A percentile compares a stretch with the other conserved stretches of the same genome.
These are phyloP conservation scores for Cricetomys ansorgei DNA, from an alignment of 2,113 vertebrate genomes.

Conservation along the genomic window DNA sequence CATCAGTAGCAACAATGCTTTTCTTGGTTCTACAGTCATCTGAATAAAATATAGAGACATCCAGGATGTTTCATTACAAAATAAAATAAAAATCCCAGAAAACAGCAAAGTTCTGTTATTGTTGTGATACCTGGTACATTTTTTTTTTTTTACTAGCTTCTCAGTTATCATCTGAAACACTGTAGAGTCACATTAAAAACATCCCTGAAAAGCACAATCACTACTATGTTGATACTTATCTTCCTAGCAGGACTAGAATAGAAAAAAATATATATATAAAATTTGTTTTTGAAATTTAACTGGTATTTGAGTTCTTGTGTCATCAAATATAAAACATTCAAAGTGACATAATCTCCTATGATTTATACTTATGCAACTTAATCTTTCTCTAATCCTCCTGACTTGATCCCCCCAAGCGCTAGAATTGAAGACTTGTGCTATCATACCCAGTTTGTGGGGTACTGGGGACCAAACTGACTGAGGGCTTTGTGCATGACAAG, in stretches of 20 bases:
- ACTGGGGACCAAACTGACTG: background rate
- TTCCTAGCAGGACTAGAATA: background rate
- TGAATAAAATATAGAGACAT: background rate
- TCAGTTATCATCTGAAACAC: background rate
- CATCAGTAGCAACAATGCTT: background rate
- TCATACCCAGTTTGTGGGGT: background rate
- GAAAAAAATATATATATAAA: background rate
- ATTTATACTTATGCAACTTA: slow-evolving; percentile 33
- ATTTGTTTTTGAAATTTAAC: background rate
- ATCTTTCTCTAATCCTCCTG: background rate
- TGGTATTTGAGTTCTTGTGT: background rate
- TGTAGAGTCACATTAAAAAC: background rate
- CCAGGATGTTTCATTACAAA: background rate
- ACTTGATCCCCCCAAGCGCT: background rate
- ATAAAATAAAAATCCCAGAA: background rate
- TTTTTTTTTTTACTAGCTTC: background rate
- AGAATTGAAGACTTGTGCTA: background rate
- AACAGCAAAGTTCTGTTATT: background rate
- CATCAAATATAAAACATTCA: slow-evolving; percentile 3
- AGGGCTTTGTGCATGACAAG: background rate
- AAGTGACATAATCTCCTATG: background rate
- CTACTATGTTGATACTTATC: background rate
- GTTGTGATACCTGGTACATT: background rate
- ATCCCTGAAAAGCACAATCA: background rate
- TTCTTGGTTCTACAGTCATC: background rate